Evolutionary conservation across 1,140 invertebrate species (phyloP).

Genomic region (Homalodisca vitripennis): DNA sequence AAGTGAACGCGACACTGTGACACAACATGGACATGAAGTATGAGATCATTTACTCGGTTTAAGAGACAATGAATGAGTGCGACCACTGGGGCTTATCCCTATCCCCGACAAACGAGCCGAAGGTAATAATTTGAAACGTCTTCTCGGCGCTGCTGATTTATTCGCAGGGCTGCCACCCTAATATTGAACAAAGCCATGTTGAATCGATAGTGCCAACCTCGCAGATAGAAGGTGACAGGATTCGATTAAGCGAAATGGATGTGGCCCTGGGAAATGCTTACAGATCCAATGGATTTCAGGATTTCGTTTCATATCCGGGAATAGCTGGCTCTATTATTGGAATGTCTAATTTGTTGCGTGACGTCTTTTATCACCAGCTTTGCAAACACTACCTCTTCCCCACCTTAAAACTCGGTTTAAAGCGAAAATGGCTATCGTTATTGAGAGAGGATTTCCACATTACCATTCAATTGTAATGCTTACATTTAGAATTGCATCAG

Average conservation of each 20-base stretch:
- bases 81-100: constrained; percentile 5
- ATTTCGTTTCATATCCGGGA: constrained; percentile 22
- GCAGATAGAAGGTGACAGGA: constrained; percentile 27
- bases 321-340: constrained; percentile 18
- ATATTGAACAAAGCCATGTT: constrained; percentile 25
- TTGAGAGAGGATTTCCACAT: too few species aligned
- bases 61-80: constrained; percentile 21
- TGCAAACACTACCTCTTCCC: too few species aligned
- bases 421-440: too few species aligned
- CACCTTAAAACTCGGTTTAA: too few species aligned
- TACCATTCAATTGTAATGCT: too few species aligned
- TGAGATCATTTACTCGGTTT: constrained; percentile 5
- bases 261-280: background rate
- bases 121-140: constrained; percentile 27
- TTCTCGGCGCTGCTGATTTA: constrained; percentile 18
- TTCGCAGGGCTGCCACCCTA: constrained; percentile 23
- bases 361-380: constrained; percentile 1
- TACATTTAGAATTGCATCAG: too few species aligned
- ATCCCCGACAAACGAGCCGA: constrained; percentile 8
- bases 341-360: constrained; percentile 17
- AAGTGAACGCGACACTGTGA: too few species aligned
- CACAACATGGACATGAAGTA: too few species aligned
- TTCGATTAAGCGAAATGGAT: constrained; percentile 33
- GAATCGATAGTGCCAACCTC: constrained; percentile 25
- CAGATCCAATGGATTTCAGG: constrained; percentile 10